These are phyloP conservation scores for Dendrolimus kikuchii DNA, from an alignment of 1,140 invertebrate genomes.

Conservation along the genomic window DNA sequence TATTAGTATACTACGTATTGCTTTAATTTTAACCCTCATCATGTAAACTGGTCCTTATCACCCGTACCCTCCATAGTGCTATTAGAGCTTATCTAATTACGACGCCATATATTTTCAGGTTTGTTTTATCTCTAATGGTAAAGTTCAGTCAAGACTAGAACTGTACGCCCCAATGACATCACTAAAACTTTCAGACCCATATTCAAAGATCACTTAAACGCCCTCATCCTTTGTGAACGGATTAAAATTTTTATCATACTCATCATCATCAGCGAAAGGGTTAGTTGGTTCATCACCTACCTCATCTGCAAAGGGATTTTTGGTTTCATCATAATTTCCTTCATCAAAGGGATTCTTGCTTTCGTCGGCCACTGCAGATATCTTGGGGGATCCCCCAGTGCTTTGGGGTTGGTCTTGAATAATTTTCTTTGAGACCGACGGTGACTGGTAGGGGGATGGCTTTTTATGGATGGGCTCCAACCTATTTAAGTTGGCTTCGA, in stretches of 20 bases:
- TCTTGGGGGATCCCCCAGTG: constrained; percentile 29
- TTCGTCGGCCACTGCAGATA: constrained; percentile 58
- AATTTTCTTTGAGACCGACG: constrained; percentile 18
- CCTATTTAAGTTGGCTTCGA: constrained; percentile 74
- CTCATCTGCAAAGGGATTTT: constrained; percentile 71
- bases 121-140: no score
- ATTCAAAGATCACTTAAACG: neutral
- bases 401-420: constrained; percentile 10
- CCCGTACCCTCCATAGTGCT: no score
- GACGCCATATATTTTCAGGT: no score
- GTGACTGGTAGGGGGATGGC: constrained; percentile 26
- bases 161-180: no score
- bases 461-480: constrained; percentile 36
- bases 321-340: constrained; percentile 74
- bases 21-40: no score
- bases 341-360: constrained; percentile 73
- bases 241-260: constrained; percentile 79
- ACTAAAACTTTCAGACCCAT: no score
- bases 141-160: no score
- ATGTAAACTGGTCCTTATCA: no score
- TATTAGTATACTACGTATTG: no score
- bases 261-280: constrained; percentile 73
- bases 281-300: constrained; percentile 66
- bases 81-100: no score
- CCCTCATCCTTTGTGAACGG: constrained; percentile 70